These are phyloP conservation scores for Heliothis subflexa DNA, from an alignment of 1,140 invertebrate species.

Conservation along the genomic window DNA sequence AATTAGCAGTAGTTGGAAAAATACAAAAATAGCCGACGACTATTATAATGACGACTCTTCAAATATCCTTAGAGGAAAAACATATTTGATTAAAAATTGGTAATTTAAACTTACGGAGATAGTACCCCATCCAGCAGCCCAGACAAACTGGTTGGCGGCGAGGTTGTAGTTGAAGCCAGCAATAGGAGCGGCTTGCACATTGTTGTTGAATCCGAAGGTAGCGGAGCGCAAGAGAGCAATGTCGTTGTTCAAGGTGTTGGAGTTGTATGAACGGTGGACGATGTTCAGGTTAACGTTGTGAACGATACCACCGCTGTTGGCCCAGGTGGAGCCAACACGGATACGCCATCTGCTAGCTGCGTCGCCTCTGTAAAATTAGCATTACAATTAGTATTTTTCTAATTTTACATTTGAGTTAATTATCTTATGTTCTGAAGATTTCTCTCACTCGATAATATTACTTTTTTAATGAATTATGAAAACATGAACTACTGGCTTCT, in stretches of 20 bases:
- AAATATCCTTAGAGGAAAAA: background rate
- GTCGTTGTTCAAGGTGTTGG: slow-evolving; percentile 86
- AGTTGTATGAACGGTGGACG: slow-evolving; percentile 85
- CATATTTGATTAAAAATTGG: background rate
- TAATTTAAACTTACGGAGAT: slow-evolving; percentile 34
- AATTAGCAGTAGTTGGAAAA: too few species aligned
- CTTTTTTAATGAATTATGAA: too few species aligned
- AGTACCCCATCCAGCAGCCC: slow-evolving; percentile 50
- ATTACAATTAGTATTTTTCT: background rate
- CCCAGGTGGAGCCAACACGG: slow-evolving; percentile 56
- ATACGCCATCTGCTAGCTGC: slow-evolving; percentile 53
- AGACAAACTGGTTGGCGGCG: slow-evolving; percentile 42
- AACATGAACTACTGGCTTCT: too few species aligned
- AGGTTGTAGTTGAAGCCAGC: slow-evolving; percentile 48
- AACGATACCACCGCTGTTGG: slow-evolving; percentile 55
- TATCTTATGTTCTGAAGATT: too few species aligned
- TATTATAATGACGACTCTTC: background rate
- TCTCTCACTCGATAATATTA: too few species aligned
- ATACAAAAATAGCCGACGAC: background rate
- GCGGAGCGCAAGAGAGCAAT: slow-evolving; percentile 75
- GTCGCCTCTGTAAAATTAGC: slow-evolving; percentile 58
- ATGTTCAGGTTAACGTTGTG: slow-evolving; percentile 53
- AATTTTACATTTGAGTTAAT: too few species aligned
- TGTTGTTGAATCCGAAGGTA: slow-evolving; percentile 30
- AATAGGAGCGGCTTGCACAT: slow-evolving; percentile 20